Percentiles rank a stretch among this genome's conserved stretches.
Evolutionary conservation across 2,113 vertebrate species (phyloP).

Genomic region (Oceanodroma tethys): DNA sequence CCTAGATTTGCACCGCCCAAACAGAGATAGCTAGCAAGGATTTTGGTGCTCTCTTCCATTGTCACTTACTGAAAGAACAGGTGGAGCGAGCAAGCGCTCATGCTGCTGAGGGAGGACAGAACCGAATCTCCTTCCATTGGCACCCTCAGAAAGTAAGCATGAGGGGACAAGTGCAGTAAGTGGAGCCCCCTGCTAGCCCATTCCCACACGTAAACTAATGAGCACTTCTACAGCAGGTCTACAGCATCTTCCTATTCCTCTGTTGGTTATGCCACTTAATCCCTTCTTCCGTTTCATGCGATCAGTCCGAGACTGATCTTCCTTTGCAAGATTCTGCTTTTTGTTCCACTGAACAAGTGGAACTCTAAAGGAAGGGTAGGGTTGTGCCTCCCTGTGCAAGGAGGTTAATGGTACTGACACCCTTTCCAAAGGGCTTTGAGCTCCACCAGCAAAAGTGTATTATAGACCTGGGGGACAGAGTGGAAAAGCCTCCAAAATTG

Average conservation of each 20-base stretch:
- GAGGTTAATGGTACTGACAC: neutral
- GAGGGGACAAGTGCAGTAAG: neutral
- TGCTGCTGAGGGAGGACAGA: neutral
- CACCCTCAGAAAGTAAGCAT: neutral
- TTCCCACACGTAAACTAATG: neutral
- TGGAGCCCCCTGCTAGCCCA: neutral
- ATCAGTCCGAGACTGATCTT: neutral
- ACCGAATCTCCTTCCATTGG: rapidly evolving
- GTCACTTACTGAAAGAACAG: neutral
- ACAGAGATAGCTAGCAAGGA: neutral
- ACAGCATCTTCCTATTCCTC: neutral
- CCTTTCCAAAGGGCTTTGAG: neutral
- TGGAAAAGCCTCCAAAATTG: neutral
- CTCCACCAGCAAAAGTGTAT: neutral
- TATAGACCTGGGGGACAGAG: neutral
- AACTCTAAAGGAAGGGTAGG: neutral
- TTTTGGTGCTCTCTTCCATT: neutral
- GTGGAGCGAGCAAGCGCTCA: rapidly evolving
- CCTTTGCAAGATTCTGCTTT: neutral
- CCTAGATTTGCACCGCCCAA: neutral
- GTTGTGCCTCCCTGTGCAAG: neutral
- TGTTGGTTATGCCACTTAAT: neutral
- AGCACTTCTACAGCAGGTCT: neutral
- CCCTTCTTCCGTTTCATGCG: neutral
- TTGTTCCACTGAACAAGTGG: neutral